Base-by-base conservation (phyloP, 2,797 vertebrate species). In the Amazona finschi region DNA sequence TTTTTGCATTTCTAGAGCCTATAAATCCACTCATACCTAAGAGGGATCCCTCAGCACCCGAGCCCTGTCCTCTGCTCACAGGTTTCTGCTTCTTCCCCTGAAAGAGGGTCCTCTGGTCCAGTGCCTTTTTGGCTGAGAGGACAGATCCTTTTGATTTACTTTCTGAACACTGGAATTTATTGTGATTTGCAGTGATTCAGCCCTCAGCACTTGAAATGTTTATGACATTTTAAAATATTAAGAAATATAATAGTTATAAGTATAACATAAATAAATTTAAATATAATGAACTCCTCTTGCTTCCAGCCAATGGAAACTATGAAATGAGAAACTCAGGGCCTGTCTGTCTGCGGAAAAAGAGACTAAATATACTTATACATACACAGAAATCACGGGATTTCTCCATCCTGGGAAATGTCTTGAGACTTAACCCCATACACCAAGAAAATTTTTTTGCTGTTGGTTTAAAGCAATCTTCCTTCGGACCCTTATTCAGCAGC, bases 221-320 rank as follows among this genome's bases (percentile, higher is more conserved):
- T 91, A 87, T 58, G 65, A 80, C 36, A 87, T 90, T 91, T 92
- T 85, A 85, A 94, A 95, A 89, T 93, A 85, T 57, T 76, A 89
- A 92, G 87, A 92, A 94, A 92, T 71, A 85, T 20, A 90, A 93
- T 87, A 95, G 61, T 53, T 61, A 72, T 12, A 65, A 89, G 19
- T 89, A 89, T 78, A 87, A 93, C 3, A 20, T 69, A 94, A 92
- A 83, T 82, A 93, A 67, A 89, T 94, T 89, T 77, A 87, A 94
- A 89, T 83, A 83, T 53, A 89, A 88, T 52, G 75, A 78, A 86
- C 36, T 85, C 27, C 27, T 74, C 70, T 82, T 75, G 41, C 44
- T 87, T 74, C 38, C 57, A 74, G 77, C 74, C 84, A 91, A 85
- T 0, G 7, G 49, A 93, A 80, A 83, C 65, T 58, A 55, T 62